phyloP scores from a whole-genome alignment of 1,140 invertebrate species.

The Palaemon carinicauda region DNA sequence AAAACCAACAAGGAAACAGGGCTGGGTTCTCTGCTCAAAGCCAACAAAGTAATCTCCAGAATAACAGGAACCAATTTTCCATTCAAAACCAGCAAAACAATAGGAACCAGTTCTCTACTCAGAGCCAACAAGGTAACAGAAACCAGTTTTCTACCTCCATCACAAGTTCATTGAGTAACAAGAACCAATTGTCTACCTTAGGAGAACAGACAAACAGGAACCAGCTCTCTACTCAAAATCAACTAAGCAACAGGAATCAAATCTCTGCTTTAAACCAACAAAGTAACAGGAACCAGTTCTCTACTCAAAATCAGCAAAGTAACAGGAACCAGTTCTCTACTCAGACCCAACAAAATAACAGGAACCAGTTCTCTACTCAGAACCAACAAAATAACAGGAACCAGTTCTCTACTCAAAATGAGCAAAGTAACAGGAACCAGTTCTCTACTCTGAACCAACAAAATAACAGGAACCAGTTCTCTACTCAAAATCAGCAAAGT shows the following conservation, averaged over 20 bases:
- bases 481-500: not conserved
- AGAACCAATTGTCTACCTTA: not conserved
- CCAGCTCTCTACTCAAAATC: not conserved
- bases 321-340: not conserved
- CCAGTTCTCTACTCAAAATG: not conserved
- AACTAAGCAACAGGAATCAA: not conserved
- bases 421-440: not conserved
- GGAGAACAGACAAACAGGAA: not conserved
- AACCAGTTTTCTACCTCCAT: not conserved
- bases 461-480: not conserved
- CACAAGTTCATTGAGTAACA: not conserved
- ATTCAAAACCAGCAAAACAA: not conserved
- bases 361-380: not conserved
- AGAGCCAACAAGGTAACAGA: not conserved
- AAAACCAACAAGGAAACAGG: not conserved
- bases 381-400: not conserved
- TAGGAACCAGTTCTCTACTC: not conserved
- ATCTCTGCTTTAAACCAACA: not conserved
- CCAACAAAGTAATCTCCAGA: not conserved
- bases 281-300: not conserved
- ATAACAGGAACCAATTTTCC: not conserved
- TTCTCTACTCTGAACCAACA: not conserved
- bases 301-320: not conserved
- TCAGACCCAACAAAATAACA: not conserved
- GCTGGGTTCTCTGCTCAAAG: too few species aligned